Conservation (phyloP, 2,797 vertebrate genomes). For the Cossypha heuglini region DNA sequence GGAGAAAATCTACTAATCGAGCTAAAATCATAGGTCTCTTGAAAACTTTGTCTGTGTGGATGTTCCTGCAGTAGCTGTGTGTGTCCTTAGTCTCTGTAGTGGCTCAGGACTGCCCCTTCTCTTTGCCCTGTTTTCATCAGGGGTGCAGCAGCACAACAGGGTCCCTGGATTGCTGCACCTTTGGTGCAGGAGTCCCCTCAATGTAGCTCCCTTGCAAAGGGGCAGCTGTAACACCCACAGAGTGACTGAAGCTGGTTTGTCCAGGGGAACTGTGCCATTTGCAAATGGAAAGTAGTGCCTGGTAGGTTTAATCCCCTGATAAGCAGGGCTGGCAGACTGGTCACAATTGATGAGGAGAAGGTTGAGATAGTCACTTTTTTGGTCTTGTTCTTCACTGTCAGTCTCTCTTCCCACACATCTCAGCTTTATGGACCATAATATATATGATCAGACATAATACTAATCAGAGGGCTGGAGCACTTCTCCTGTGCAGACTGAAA, state of each 20-base stretch:
- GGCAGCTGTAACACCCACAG: neutral
- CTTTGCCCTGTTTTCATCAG: neutral
- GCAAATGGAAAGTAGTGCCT: neutral
- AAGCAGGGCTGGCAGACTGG: neutral
- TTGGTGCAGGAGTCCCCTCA: neutral
- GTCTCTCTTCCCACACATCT: neutral
- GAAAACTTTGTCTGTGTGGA: neutral
- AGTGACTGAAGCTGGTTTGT: neutral
- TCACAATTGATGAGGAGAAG: neutral
- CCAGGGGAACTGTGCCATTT: neutral
- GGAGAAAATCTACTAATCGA: conserved; percentile 9
- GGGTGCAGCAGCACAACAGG: neutral
- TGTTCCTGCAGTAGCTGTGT: neutral
- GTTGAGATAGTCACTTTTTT: neutral
- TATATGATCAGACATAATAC: neutral
- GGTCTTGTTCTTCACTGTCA: neutral
- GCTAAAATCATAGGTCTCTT: neutral
- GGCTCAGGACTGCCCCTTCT: neutral
- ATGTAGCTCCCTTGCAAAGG: neutral
- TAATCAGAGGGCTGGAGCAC: neutral
- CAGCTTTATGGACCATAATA: neutral
- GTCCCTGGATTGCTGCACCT: neutral
- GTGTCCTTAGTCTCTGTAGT: neutral
- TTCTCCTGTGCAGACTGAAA: neutral
- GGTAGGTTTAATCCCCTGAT: neutral